A percentile compares a stretch with the other conserved stretches of the same genome.
phyloP scores from a whole-genome alignment of 2,888 invertebrate species.

The Drosophila mettleri region DNA sequence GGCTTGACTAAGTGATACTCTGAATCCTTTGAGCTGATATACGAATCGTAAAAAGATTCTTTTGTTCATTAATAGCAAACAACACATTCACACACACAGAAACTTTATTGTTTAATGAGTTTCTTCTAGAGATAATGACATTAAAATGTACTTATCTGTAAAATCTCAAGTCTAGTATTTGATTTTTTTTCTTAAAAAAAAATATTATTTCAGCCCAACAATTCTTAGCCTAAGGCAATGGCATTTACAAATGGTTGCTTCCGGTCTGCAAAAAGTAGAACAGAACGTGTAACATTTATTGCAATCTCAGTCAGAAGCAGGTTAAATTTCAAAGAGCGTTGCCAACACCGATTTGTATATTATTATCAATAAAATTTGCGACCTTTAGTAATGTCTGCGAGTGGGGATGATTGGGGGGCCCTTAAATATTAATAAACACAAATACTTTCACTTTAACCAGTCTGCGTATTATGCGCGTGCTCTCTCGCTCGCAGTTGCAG shows the following conservation, averaged over 20 bases:
- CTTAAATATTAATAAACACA: slow-evolving; percentile 67
- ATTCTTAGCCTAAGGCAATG: slow-evolving; percentile 51
- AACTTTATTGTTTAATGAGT: no score
- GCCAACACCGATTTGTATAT: slow-evolving; percentile 56
- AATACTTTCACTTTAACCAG: slow-evolving; percentile 71
- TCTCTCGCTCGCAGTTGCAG: slow-evolving; percentile 32
- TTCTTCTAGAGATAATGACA: no score
- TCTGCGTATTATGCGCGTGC: slow-evolving; percentile 42
- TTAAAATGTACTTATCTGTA: no score
- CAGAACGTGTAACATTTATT: slow-evolving; percentile 2
- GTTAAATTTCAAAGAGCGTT: slow-evolving; percentile 44
- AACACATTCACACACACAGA: no score
- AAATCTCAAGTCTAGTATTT: no score
- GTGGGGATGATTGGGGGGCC: slow-evolving; percentile 15
- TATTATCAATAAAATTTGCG: slow-evolving; percentile 77
- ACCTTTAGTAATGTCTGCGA: slow-evolving; percentile 58
- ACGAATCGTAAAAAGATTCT: no score
- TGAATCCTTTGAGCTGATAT: no score
- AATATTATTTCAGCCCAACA: no score
- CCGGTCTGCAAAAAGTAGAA: slow-evolving; percentile 40
- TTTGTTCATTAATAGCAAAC: no score
- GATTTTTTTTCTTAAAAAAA: no score
- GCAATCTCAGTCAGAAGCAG: slow-evolving; percentile 26
- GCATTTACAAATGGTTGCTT: slow-evolving; percentile 60
- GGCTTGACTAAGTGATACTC: no score